Conservation (phyloP, 2,888 invertebrate genomes). For the Cylindroiulus punctatus region DNA sequence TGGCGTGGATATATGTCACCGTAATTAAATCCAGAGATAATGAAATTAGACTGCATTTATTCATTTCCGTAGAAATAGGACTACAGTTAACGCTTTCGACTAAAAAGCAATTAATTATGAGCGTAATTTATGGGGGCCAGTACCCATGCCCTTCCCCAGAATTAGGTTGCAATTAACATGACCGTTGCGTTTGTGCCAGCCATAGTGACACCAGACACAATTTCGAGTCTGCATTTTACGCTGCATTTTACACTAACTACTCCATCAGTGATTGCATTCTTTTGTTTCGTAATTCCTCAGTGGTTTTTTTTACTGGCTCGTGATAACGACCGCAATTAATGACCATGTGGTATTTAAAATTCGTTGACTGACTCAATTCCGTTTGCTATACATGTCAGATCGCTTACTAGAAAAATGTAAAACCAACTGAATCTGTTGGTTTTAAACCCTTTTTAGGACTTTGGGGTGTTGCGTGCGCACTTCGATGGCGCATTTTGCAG, state of each 20-base stretch:
- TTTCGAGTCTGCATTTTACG: background rate
- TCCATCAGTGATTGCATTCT: constrained; percentile 35
- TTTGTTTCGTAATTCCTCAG: constrained; percentile 19
- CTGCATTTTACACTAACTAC: background rate
- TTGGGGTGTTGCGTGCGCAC: constrained; percentile 17
- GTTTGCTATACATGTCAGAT: background rate
- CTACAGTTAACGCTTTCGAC: constrained; percentile 22
- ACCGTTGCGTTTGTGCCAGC: background rate
- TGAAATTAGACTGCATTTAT: background rate
- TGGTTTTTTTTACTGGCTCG: background rate
- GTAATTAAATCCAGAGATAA: constrained; percentile 13
- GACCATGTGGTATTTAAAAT: constrained; percentile 30
- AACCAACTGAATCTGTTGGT: background rate
- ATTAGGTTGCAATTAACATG: constrained; percentile 29
- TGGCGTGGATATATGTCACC: background rate
- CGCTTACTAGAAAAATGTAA: background rate
- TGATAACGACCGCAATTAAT: constrained; percentile 40
- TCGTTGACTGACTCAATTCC: constrained; percentile 16
- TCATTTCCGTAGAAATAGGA: constrained; percentile 26
- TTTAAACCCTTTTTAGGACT: constrained; percentile 22
- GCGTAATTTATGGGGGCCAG: background rate
- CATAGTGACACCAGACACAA: background rate
- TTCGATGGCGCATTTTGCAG: background rate
- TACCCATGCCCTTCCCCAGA: background rate
- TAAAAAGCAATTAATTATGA: background rate